Base-by-base conservation (phyloP, 2,888 invertebrate species). In the Alitta virens region DNA sequence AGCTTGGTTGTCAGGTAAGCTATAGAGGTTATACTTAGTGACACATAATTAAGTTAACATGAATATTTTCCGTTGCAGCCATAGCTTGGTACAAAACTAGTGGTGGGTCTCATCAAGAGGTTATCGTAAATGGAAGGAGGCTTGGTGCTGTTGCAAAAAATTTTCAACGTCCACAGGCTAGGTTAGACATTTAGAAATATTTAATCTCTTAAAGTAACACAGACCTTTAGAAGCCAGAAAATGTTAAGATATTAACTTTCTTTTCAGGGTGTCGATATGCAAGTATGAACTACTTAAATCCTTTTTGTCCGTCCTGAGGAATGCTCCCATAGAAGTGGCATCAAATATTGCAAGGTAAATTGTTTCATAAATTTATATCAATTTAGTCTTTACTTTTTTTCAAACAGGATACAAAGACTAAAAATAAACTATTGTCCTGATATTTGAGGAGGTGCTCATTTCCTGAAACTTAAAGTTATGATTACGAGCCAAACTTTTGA, bases 121-220 rank as follows among this genome's bases (percentile, higher is more conserved):
- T 92, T 27, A 86, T 88, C 23, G 89, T 91, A 0, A 87, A 89
- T 75, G 94, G 94, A 2, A 86, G 85, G 72, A 90, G 88, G 67
- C 88, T 91, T 77, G 94, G 94, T 2, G 84, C 88, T 1, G 92
- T 91, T 0, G 91, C 89, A 76, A 91, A 89, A 74, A 84, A 83
- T 63, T 67, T 76, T 14, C 71, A 79, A 25, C 82, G 80, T 21
- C 70, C 76, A 27, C 72, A 75, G 57, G 80, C 83, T 5, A 74
- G 83, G 66, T 75, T 86, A 24, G 23, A 18, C 2, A 27, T 18
- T 12, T 23, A 25, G 5, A 25, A 25, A 25, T 12, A 25, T 25
- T 40, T 40, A 40, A 40, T 12, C 9, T 12, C 12, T 40, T 16
- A 9, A 40, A 40, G 16, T 40, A 12, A 12, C 16, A 40, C 40